Evolutionary conservation across 1,140 invertebrate species (phyloP).

Genomic region (Drosophila kanapiae): DNA sequence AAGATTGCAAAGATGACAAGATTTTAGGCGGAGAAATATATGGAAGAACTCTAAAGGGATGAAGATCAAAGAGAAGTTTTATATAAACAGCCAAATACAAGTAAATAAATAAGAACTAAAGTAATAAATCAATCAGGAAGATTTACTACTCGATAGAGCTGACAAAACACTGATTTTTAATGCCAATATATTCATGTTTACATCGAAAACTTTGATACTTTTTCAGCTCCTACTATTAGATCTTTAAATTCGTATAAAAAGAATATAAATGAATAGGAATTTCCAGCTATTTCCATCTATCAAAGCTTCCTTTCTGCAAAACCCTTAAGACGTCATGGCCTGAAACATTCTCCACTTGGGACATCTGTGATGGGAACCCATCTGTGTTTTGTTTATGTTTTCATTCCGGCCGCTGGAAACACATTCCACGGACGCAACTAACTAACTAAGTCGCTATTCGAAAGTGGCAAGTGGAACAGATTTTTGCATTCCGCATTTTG

Average conservation of each 20-base stretch:
- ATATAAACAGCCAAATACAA: neutral
- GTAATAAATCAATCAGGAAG: neutral
- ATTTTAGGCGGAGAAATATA: neutral
- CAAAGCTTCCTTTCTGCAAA: too few relatives aligned
- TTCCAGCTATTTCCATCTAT: too few relatives aligned
- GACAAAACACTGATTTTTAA: too few relatives aligned
- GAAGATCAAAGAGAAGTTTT: neutral
- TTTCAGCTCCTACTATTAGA: too few relatives aligned
- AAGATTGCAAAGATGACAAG: conserved; percentile 3
- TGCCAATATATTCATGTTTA: too few relatives aligned
- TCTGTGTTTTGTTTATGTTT: conserved; percentile 60
- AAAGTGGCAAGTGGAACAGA: conserved; percentile 61
- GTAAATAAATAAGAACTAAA: neutral
- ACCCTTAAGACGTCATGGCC: neutral
- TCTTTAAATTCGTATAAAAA: too few relatives aligned
- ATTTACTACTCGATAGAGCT: too few relatives aligned
- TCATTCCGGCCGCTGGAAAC: conserved; percentile 26
- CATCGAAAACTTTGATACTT: too few relatives aligned
- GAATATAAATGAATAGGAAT: too few relatives aligned
- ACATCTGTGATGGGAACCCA: conserved; percentile 47
- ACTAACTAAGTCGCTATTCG: conserved; percentile 24
- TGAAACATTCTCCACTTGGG: conserved; percentile 4
- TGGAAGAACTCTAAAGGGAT: neutral
- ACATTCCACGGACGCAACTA: conserved; percentile 33
- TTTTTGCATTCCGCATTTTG: conserved; percentile 54